A percentile compares a stretch with the other conserved stretches of the same genome.
Conservation (phyloP, 2,797 vertebrate species). For the Phalloptychus januarius region DNA sequence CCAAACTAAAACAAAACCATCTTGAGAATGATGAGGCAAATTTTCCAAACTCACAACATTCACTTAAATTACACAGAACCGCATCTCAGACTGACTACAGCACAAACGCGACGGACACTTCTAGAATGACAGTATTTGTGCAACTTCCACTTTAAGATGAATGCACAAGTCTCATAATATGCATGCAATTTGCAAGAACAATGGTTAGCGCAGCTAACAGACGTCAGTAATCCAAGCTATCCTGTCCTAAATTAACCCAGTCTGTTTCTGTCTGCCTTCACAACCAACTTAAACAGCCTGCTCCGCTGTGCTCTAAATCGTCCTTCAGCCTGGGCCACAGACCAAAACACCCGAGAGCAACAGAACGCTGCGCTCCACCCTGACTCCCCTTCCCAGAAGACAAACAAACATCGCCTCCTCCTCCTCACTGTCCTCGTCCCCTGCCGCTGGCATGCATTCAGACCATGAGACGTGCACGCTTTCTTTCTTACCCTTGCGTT, state of each 20-base stretch:
- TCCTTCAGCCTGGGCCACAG: slow-evolving; percentile 42
- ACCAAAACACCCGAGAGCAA: not conserved
- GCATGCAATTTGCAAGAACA: not conserved
- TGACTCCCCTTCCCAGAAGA: slow-evolving; percentile 47
- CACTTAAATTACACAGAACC: not conserved
- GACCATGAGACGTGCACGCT: slow-evolving; percentile 60
- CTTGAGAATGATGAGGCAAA: not conserved
- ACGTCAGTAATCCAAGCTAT: slow-evolving; percentile 14
- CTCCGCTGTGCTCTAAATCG: slow-evolving; percentile 12
- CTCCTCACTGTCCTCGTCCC: slow-evolving; percentile 39
- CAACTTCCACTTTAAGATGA: not conserved
- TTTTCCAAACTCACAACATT: not conserved
- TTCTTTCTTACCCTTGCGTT: slow-evolving; percentile 96
- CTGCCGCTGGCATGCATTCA: slow-evolving; percentile 58
- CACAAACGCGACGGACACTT: slow-evolving; percentile 10
- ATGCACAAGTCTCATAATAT: not conserved
- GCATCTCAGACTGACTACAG: not conserved
- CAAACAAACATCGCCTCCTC: slow-evolving; percentile 53
- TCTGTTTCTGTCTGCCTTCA: slow-evolving; percentile 1
- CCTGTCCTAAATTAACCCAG: slow-evolving; percentile 9
- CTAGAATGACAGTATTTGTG: slow-evolving; percentile 17
- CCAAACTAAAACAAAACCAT: not conserved
- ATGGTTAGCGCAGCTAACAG: slow-evolving; percentile 15
- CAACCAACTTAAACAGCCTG: not conserved
- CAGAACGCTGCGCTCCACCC: slow-evolving; percentile 47